Evolutionary conservation across 2,888 invertebrate species (phyloP), one percentile per base, ranked within the genome.

Genomic region (Lymantria monacha): DNA sequence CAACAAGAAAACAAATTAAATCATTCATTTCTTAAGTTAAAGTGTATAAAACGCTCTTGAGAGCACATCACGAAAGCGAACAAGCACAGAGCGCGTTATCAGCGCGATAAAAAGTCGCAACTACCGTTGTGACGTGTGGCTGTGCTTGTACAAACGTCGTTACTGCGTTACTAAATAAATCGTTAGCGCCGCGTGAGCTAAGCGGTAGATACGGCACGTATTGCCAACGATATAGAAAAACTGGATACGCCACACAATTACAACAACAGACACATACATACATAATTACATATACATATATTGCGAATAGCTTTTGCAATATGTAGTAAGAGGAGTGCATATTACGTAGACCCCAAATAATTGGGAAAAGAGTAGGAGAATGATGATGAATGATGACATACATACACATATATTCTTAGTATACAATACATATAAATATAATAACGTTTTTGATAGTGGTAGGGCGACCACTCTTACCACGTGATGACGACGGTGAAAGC

Each of bases 131-230:
- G 84, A 84, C 80, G 85, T 85, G 87, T 83, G 79, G 74, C 74
- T 74, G 58, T 66, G 75, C 80, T 73, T 83, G 84, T 72, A 74
- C 85, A 89, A 90, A 90, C 88, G 88, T 84, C 87, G 88, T 90
- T 86, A 87, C 78, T 69, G 72, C 74, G 78, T 81, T 74, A 74
- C 87, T 88, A 86, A 88, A 89, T 89, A 90, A 90, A 89, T 88
- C 87, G 88, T 87, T 84, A 87, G 82, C 77, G 76, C 80, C 80
- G 87, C 83, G 86, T 82, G 83, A 83, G 79, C 74, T 62, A 55
- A 58, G 63, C 65, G 63, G 76, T 81, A 82, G 88, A 90, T 90
- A 90, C 74, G 83, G 89, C 89, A 90, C 89, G 89, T 85, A 79
- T 55, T 36, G 8, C 3, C 46, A 1, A 2, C 22, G 74, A 75